Conservation (phyloP, 2,113 vertebrate species). For the Lontra canadensis region DNA sequence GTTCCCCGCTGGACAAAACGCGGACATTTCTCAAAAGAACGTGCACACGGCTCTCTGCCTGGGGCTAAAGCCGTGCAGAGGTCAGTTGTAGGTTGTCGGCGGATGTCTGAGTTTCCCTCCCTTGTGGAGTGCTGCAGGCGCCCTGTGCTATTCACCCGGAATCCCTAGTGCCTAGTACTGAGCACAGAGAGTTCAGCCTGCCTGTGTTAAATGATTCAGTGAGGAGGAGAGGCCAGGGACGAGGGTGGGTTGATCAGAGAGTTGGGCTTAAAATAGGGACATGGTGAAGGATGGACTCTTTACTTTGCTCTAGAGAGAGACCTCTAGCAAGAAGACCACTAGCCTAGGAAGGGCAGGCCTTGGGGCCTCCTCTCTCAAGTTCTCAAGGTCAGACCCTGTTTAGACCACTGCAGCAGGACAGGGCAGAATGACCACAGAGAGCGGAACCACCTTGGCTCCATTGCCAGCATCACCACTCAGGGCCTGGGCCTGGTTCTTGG, state of each 20-base stretch:
- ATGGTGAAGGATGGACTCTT: background rate
- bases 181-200: background rate
- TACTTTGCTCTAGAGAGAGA: background rate
- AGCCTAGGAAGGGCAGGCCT: no score
- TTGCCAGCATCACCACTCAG: background rate
- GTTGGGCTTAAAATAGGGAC: background rate
- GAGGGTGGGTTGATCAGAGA: no score
- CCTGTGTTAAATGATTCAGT: background rate
- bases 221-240: background rate
- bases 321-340: background rate
- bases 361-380: no score
- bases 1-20: background rate
- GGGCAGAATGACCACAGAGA: background rate
- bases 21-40: background rate
- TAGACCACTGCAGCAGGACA: background rate
- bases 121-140: background rate
- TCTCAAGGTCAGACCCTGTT: rapidly evolving
- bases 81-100: background rate
- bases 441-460: background rate
- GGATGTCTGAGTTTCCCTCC: background rate
- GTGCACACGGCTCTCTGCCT: background rate
- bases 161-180: background rate
- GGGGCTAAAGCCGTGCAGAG: background rate
- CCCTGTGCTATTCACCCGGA: background rate
- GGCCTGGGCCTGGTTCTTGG: background rate